A percentile compares a stretch with the other conserved stretches of the same genome.
Evolutionary conservation across 2,888 invertebrate species (phyloP).

Genomic region (Xylota segnis): DNA sequence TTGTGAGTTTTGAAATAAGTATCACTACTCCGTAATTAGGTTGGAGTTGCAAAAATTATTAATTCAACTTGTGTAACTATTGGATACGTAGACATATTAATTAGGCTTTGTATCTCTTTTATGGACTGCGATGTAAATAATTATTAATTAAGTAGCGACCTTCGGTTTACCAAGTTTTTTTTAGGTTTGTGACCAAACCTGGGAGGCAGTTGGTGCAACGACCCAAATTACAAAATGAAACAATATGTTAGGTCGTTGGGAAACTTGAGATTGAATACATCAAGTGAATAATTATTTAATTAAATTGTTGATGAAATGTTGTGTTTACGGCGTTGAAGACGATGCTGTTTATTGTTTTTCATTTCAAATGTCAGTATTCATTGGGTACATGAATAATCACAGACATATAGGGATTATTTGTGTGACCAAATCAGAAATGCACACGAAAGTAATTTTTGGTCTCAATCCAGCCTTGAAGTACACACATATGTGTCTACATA

Average conservation of each 20-base stretch:
- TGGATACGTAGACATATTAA: slow-evolving; percentile 7
- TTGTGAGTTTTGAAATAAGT: slow-evolving; percentile 32
- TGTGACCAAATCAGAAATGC: too few relatives aligned
- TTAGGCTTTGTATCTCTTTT: slow-evolving; percentile 2
- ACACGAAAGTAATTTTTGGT: too few relatives aligned
- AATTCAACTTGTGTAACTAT: slow-evolving; percentile 42
- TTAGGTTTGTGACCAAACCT: background rate
- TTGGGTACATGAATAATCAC: too few relatives aligned
- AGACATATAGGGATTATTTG: too few relatives aligned
- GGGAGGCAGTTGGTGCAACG: slow-evolving; percentile 26
- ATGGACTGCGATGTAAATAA: background rate
- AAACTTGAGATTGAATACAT: background rate
- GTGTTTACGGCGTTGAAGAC: background rate
- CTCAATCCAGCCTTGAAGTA: too few relatives aligned
- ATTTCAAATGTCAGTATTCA: too few relatives aligned
- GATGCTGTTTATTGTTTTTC: too few relatives aligned
- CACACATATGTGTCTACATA: too few relatives aligned
- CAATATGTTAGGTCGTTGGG: background rate
- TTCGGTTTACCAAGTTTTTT: slow-evolving; percentile 27
- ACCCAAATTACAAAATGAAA: slow-evolving; percentile 26
- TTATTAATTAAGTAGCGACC: slow-evolving; percentile 16
- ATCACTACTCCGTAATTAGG: slow-evolving; percentile 13
- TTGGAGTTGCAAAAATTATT: slow-evolving; percentile 35
- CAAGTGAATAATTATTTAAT: background rate
- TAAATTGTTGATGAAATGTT: background rate